These are phyloP conservation scores for Archips xylosteana DNA, from an alignment of 2,888 invertebrate species.

Conservation along the genomic window DNA sequence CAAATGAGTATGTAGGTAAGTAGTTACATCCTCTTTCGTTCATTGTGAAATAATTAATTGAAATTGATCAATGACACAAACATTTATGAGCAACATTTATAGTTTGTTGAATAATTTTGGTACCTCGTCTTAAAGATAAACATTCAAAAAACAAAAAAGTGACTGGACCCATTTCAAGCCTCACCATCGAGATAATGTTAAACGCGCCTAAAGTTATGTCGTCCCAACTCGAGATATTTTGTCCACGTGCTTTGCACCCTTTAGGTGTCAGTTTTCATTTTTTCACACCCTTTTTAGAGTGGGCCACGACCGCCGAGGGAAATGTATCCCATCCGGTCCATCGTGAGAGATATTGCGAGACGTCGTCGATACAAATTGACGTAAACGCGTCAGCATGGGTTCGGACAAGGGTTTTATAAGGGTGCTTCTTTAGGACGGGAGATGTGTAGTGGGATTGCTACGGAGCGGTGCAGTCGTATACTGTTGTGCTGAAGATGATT, in stretches of 20 bases:
- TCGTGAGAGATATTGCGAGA: slow-evolving; percentile 31
- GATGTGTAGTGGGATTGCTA: not conserved
- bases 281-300: slow-evolving; percentile 25
- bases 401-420: slow-evolving; percentile 38
- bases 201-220: not conserved
- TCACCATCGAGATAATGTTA: not conserved
- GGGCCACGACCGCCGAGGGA: slow-evolving; percentile 17
- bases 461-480: not conserved
- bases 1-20: too few relatives aligned
- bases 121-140: not conserved
- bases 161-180: not conserved
- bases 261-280: slow-evolving; percentile 37
- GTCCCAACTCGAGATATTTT: not conserved
- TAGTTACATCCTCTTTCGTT: too few relatives aligned
- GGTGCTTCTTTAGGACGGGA: not conserved
- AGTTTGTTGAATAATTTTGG: too few relatives aligned
- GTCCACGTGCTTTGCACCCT: slow-evolving; percentile 5
- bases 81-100: too few relatives aligned
- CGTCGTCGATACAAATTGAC: slow-evolving; percentile 37
- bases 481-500: not conserved
- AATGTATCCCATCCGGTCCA: slow-evolving; percentile 20
- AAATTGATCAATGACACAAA: too few relatives aligned
- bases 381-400: slow-evolving; percentile 35
- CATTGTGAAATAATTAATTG: too few relatives aligned
- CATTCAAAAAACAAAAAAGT: not conserved